Evolutionary conservation across 2,888 invertebrate genomes (phyloP).

Genomic region (Alloplasta piceator): DNA sequence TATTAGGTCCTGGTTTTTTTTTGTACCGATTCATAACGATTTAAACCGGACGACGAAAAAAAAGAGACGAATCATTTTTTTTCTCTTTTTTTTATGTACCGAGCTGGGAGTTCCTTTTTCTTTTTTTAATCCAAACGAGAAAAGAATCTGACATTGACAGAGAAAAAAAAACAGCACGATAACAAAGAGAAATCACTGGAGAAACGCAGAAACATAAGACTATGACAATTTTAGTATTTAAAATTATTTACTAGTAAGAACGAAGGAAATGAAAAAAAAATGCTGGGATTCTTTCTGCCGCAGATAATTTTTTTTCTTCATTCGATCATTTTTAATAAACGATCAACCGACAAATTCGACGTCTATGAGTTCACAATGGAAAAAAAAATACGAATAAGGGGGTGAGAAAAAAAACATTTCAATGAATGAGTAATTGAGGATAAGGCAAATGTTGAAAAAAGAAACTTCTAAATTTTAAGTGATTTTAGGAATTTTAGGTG

Average conservation of each 20-base stretch:
- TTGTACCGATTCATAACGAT: too few relatives aligned
- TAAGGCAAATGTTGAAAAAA: constrained; percentile 73
- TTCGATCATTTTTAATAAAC: constrained; percentile 24
- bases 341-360: constrained; percentile 28
- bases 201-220: constrained; percentile 39
- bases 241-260: constrained; percentile 22
- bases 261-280: constrained; percentile 5
- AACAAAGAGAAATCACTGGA: not conserved
- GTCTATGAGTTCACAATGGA: constrained; percentile 18
- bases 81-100: constrained; percentile 31
- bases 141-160: constrained; percentile 9
- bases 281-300: constrained; percentile 30
- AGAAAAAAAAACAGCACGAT: constrained; percentile 1
- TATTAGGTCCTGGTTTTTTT: not conserved
- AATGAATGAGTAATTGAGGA: constrained; percentile 33
- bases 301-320: constrained; percentile 22
- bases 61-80: constrained; percentile 23
- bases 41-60: constrained; percentile 42
- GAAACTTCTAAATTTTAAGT: constrained; percentile 79
- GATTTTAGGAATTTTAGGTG: too few relatives aligned
- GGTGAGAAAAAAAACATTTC: constrained; percentile 44
- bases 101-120: constrained; percentile 43
- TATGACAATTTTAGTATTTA: constrained; percentile 50
- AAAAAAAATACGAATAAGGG: constrained; percentile 5
- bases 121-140: constrained; percentile 38